Evolutionary conservation across 2,797 vertebrate species (phyloP), one percentile per base, ranked within the genome.

Genomic region (Sphenodon punctatus): DNA sequence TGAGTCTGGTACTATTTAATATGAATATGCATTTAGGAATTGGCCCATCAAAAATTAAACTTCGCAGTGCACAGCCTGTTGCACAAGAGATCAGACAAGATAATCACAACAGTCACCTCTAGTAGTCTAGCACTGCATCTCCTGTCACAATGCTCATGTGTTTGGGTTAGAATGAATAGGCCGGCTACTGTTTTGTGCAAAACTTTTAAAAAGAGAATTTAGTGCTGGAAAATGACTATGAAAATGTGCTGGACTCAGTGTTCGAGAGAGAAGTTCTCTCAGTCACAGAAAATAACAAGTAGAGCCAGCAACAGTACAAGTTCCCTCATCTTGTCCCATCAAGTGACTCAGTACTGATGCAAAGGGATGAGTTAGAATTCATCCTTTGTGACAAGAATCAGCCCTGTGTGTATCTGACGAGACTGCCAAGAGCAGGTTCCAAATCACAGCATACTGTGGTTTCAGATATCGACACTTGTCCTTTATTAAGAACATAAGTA

Each of bases 271-370:
- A 42, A 66, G 49, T 76, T 59, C 22, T 72, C 46, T 64, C 20
- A 78, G 59, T 55, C 82, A 17, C 66, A 25, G 77, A 67, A 68
- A 2, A 46, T 45, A 87, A 83, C 61, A 48, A 87, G 77, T 36
- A 81, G 81, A 85, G 53, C 36, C 63, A 87, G 69, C 73, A 61
- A 60, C 75, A 78, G 30, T 4, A 27, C 36, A 49, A 85, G 48
- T 53, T 85, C 86, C 90, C 77, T 36, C 66, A 71, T 25, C 43
- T 63, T 79, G 87, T 13, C 75, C 43, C 75, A 78, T 61, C 65
- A 67, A 68, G 59, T 89, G 84, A 90, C 53, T 92, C 84, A 85
- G 56, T 76, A 81, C 67, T 84, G 77, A 1, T 10, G 69, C 85
- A 85, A 27, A 88, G 78, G 60, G 69, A 85, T 79, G 87, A 69